Evolutionary conservation across 2,797 vertebrate genomes (phyloP).

Genomic region (Acipenser oxyrinchus): DNA sequence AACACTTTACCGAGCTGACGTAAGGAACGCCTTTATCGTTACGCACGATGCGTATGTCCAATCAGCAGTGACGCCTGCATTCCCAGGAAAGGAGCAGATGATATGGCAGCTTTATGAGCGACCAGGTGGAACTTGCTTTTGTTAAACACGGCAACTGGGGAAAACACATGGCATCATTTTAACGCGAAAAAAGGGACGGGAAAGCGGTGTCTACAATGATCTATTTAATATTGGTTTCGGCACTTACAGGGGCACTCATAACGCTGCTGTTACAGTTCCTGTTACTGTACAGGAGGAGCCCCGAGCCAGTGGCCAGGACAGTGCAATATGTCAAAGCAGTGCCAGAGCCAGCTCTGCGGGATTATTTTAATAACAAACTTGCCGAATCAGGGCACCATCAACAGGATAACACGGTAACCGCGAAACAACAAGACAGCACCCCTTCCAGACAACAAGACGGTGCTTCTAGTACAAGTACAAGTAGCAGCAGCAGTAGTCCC

Average conservation of each 20-base stretch:
- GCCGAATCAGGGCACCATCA: constrained; percentile 46
- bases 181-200: constrained; percentile 21
- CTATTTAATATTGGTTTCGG: constrained; percentile 70
- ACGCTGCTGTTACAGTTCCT: constrained; percentile 77
- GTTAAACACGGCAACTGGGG: constrained; percentile 36
- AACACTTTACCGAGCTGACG: neutral
- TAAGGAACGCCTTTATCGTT: constrained; percentile 4
- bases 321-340: constrained; percentile 65
- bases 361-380: constrained; percentile 69
- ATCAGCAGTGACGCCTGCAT: constrained; percentile 40
- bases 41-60: constrained; percentile 40
- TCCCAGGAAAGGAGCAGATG: constrained; percentile 59
- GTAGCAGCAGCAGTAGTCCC: too few species aligned
- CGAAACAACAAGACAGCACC: constrained; percentile 45
- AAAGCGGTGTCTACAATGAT: constrained; percentile 43
- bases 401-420: constrained; percentile 34
- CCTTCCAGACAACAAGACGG: constrained; percentile 41
- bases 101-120: constrained; percentile 68
- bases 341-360: constrained; percentile 64
- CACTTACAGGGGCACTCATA: constrained; percentile 72
- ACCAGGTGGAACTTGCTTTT: constrained; percentile 64
- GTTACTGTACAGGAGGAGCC: constrained; percentile 67
- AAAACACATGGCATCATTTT: constrained; percentile 29
- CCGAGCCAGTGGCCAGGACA: constrained; percentile 55
- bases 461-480: too few species aligned